Conservation (phyloP, 2,113 vertebrate genomes). For the Motacilla tschutschensis region DNA sequence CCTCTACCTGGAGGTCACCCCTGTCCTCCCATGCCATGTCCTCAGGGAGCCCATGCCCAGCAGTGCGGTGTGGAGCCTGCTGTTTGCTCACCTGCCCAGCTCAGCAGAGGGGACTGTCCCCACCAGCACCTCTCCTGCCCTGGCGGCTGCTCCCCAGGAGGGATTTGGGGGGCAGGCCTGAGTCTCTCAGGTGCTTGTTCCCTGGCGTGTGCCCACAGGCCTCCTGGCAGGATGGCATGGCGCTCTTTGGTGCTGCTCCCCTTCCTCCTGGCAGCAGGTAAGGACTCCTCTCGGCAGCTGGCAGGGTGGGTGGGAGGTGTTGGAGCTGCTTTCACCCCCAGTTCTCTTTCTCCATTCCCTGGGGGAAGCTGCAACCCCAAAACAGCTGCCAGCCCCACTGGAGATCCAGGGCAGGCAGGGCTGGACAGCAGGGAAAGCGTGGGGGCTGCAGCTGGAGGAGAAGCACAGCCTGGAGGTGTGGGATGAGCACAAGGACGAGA, state of each 20-base stretch:
- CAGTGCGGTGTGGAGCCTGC: neutral
- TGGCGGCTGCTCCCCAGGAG: neutral
- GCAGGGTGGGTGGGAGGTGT: accelerated
- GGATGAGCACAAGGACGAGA: neutral
- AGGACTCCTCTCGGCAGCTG: neutral
- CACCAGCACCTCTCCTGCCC: neutral
- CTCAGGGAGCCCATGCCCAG: neutral
- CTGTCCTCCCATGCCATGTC: neutral
- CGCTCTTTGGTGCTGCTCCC: neutral
- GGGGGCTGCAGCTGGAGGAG: neutral
- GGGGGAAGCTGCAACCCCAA: neutral
- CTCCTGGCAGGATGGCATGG: slow-evolving; percentile 1
- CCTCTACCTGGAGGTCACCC: neutral
- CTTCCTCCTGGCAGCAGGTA: slow-evolving; percentile 39
- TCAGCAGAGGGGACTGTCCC: neutral
- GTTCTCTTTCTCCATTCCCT: accelerated
- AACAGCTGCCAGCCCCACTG: neutral
- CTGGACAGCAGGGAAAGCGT: accelerated
- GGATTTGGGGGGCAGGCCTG: neutral
- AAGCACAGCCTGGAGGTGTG: accelerated
- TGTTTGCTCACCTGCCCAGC: neutral
- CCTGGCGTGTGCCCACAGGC: neutral
- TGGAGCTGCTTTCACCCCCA: neutral
- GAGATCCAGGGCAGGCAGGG: neutral
- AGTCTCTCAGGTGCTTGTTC: neutral